Evolutionary conservation across 2,797 vertebrate genomes (phyloP).

Genomic region (Chaetophractus vellerosus): DNA sequence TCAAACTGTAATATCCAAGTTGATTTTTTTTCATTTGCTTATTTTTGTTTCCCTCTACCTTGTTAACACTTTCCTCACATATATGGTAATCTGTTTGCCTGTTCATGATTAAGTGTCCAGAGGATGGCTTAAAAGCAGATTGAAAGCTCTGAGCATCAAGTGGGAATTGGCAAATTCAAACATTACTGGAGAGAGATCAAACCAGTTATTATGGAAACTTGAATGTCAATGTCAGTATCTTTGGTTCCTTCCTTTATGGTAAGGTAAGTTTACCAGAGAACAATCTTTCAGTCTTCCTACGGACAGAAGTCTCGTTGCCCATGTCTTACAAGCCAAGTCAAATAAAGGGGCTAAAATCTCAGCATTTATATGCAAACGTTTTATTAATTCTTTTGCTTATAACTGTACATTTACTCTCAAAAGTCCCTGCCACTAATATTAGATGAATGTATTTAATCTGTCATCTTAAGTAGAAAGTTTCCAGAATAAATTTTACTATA

Average conservation of each 20-base stretch:
- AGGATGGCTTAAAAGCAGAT: background rate
- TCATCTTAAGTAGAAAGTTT: constrained; percentile 2
- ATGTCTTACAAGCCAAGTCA: background rate
- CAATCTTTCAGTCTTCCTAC: background rate
- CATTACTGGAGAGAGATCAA: background rate
- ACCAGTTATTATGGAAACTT: background rate
- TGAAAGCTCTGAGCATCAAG: background rate
- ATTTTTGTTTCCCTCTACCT: background rate
- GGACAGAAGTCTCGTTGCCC: background rate
- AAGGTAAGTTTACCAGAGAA: background rate
- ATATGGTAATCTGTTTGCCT: background rate
- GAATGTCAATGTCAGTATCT: background rate
- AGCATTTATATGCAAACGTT: background rate
- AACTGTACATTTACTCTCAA: background rate
- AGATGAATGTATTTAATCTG: background rate
- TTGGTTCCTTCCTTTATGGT: background rate
- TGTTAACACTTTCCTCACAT: background rate
- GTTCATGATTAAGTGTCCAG: background rate
- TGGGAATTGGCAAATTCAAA: background rate
- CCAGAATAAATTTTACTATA: background rate
- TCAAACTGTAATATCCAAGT: background rate
- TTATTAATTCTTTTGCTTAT: background rate
- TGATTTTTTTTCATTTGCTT: background rate
- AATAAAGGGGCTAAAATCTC: background rate
- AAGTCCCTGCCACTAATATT: background rate